Percentiles rank a stretch among this genome's conserved stretches.
Conservation (phyloP, 2,113 vertebrate species). For the Pachyramphus minor region DNA sequence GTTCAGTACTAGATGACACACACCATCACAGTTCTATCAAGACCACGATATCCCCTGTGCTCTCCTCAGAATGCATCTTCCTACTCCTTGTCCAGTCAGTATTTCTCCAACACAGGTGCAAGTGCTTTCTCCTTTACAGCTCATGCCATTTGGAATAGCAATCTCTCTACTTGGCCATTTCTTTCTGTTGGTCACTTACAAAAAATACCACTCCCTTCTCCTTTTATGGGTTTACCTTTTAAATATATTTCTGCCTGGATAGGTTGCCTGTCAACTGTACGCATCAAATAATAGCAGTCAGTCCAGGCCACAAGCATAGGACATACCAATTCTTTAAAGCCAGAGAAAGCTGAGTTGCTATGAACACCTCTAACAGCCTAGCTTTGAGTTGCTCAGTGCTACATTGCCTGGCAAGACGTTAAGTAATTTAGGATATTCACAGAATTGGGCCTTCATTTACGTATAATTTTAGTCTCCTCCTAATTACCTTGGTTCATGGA, state of each 20-base stretch:
- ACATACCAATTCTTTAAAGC: background rate
- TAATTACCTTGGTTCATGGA: constrained; percentile 77
- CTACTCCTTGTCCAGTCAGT: background rate
- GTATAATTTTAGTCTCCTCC: background rate
- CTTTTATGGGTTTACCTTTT: background rate
- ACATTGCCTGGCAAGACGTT: background rate
- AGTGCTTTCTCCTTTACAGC: background rate
- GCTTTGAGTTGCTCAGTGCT: background rate
- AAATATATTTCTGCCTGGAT: background rate
- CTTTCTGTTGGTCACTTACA: background rate
- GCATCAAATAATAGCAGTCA: background rate
- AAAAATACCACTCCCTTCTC: background rate
- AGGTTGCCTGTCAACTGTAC: background rate
- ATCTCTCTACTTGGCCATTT: background rate
- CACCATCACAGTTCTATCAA: background rate
- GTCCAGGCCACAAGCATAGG: background rate
- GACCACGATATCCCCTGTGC: background rate
- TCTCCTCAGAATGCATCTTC: background rate
- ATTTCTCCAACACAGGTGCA: background rate
- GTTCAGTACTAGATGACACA: background rate
- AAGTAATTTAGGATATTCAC: background rate
- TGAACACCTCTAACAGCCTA: background rate
- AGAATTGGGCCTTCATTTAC: background rate
- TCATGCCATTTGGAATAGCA: background rate
- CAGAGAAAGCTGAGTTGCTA: background rate